Conservation (phyloP, 2,113 vertebrate species). For the Perca schrenkii region DNA sequence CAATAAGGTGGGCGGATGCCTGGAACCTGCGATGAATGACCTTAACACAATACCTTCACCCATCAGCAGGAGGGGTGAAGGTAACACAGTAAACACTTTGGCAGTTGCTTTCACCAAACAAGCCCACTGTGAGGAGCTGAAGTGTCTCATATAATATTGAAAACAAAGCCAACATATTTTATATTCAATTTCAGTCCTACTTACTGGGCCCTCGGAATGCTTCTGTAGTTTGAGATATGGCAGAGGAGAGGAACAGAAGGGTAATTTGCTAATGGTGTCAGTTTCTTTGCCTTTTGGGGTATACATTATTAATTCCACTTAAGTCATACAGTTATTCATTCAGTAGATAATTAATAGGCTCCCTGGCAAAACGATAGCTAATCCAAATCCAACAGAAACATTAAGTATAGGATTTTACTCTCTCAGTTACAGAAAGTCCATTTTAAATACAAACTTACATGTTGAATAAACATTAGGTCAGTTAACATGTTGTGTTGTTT, state of each 20-base stretch:
- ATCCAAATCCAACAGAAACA: constrained; percentile 30
- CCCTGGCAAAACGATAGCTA: constrained; percentile 28
- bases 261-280: constrained; percentile 60
- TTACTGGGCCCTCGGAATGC: constrained; percentile 5
- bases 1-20: constrained; percentile 52
- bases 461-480: constrained; percentile 1
- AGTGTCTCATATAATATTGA: neutral
- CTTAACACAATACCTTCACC: constrained; percentile 61
- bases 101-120: constrained; percentile 23
- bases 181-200: constrained; percentile 36
- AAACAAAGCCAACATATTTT: constrained; percentile 38
- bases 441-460: constrained; percentile 7
- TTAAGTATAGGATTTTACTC: neutral
- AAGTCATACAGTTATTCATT: constrained; percentile 46
- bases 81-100: constrained; percentile 23
- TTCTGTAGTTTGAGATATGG: constrained; percentile 44
- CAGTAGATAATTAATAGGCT: constrained; percentile 46
- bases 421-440: constrained; percentile 9
- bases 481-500: neutral
- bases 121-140: constrained; percentile 2
- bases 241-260: constrained; percentile 33
- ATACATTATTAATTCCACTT: constrained; percentile 56
- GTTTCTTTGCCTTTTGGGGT: constrained; percentile 45
- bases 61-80: constrained; percentile 32
- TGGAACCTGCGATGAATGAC: constrained; percentile 59